Percentiles rank a stretch among this genome's conserved stretches.
Conservation (phyloP, 2,113 vertebrate species). For the Engystomops pustulosus region DNA sequence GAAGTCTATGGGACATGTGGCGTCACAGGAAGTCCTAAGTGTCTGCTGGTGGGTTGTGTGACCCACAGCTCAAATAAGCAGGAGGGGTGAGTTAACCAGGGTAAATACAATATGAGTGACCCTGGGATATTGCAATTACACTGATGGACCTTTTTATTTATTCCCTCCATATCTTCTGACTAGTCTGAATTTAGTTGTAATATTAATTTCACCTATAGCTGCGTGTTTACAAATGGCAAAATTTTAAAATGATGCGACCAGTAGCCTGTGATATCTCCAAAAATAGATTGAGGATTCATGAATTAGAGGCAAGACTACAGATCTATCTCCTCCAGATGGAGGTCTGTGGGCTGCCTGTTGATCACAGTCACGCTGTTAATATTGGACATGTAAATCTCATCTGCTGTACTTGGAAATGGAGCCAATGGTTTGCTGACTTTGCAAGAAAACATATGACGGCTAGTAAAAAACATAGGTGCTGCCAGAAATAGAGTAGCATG, state of each 20-base stretch:
- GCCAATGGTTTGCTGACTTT: slow-evolving; percentile 7
- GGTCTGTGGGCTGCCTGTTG: slow-evolving; percentile 39
- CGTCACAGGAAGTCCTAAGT: no score
- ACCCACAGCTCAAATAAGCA: no score
- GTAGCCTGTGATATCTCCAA: neutral
- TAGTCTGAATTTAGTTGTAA: neutral
- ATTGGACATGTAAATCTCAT: slow-evolving; percentile 15
- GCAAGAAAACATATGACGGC: neutral
- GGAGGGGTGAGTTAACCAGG: no score
- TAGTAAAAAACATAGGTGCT: neutral
- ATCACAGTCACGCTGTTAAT: slow-evolving; percentile 30
- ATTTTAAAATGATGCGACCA: neutral
- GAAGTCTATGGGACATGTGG: no score
- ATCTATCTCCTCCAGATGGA: slow-evolving; percentile 43
- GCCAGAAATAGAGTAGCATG: neutral
- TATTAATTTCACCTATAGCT: neutral
- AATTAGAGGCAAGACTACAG: neutral
- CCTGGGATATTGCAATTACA: no score
- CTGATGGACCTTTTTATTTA: no score
- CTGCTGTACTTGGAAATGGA: neutral
- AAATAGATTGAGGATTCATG: slow-evolving; percentile 21
- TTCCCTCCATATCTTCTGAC: neutral
- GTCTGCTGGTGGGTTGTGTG: no score
- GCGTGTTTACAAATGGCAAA: neutral
- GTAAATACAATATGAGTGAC: no score